Percentiles rank a stretch among this genome's conserved stretches.
These are phyloP conservation scores for Gymnobelideus leadbeateri DNA, from an alignment of 2,113 vertebrate genomes.

Conservation along the genomic window DNA sequence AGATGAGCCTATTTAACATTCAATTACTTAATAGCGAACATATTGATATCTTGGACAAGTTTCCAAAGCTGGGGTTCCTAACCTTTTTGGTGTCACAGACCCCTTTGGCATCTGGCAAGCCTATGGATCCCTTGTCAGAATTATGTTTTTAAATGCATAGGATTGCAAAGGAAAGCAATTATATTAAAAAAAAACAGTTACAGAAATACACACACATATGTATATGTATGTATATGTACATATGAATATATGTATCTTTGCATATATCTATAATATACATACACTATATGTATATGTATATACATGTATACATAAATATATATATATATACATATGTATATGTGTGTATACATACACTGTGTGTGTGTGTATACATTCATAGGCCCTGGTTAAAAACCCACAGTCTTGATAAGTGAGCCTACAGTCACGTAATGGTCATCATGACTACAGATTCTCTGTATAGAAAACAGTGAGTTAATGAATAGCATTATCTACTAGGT, in stretches of 20 bases:
- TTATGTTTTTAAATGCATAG: neutral
- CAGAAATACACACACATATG: neutral
- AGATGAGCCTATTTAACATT: constrained; percentile 74
- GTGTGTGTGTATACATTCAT: neutral
- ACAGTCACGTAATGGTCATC: constrained; percentile 68
- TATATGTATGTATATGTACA: too few species aligned
- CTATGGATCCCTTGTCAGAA: neutral
- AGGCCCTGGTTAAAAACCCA: constrained; percentile 23
- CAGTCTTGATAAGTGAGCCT: constrained; percentile 74
- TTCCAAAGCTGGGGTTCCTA: neutral
- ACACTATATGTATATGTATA: neutral
- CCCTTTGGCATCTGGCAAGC: neutral
- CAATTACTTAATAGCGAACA: constrained; percentile 65
- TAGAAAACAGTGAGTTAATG: constrained; percentile 58
- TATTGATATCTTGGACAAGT: constrained; percentile 69
- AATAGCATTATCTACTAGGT: constrained; percentile 61
- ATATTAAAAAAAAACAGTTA: neutral
- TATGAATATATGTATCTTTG: too few species aligned
- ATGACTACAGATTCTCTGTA: constrained; percentile 71
- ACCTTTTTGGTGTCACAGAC: neutral
- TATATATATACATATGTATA: neutral
- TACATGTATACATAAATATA: neutral
- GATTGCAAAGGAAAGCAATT: neutral
- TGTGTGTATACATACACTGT: too few species aligned
- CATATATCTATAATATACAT: neutral